Conservation (phyloP, 2,888 invertebrate species). For the Leptinotarsa peninsularis region DNA sequence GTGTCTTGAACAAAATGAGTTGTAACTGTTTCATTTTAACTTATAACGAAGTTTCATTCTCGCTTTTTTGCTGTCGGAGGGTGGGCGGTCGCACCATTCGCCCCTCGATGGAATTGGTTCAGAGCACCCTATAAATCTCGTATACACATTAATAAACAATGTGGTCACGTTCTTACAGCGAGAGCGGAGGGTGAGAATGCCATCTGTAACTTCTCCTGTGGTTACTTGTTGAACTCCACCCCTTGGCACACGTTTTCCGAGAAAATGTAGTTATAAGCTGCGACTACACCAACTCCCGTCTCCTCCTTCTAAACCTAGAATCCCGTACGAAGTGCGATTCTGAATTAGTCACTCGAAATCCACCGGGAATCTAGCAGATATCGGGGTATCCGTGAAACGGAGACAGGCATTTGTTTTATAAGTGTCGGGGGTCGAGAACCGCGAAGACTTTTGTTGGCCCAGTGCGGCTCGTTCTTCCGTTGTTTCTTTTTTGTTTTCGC, state of each 20-base stretch:
- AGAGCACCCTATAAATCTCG: neutral
- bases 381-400: neutral
- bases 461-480: neutral
- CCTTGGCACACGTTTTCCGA: neutral
- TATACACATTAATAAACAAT: conserved; percentile 8
- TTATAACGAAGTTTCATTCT: too few species aligned
- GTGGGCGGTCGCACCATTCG: too few species aligned
- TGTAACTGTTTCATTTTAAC: too few species aligned
- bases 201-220: neutral
- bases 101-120: too few species aligned
- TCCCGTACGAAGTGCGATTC: neutral
- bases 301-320: conserved; percentile 10
- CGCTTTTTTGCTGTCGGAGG: too few species aligned
- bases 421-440: neutral
- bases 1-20: too few species aligned
- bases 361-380: neutral
- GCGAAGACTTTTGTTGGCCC: neutral
- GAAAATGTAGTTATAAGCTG: conserved; percentile 1
- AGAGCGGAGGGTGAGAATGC: neutral
- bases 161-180: neutral
- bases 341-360: conserved; percentile 7
- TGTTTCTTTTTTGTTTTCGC: neutral
- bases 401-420: conserved; percentile 1
- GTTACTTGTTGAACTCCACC: conserved; percentile 24
- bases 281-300: conserved; percentile 5